Evolutionary conservation across 2,797 vertebrate genomes (phyloP).

Genomic region (Thalassophryne amazonica): DNA sequence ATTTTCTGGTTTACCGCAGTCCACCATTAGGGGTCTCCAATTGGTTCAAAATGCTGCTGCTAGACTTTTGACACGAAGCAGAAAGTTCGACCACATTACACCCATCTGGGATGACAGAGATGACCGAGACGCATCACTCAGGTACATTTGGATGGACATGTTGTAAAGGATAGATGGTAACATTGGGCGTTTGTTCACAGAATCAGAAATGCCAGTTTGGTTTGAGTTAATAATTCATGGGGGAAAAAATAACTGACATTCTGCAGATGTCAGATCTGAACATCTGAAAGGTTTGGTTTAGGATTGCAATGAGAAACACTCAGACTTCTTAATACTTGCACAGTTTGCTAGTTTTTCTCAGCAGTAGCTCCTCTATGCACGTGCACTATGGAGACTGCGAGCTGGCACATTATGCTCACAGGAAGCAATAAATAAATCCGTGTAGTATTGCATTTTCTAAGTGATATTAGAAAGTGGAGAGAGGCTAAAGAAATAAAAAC

Average conservation of each 20-base stretch:
- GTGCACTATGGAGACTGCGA: neutral
- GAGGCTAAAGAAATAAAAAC: constrained; percentile 1
- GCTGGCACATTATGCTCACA: constrained; percentile 6
- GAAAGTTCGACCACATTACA: too few relatives aligned
- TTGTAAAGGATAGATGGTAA: constrained; percentile 23
- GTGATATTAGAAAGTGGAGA: constrained; percentile 7
- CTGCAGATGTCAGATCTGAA: constrained; percentile 34
- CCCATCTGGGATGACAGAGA: too few relatives aligned
- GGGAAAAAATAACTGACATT: constrained; percentile 10
- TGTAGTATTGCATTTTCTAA: constrained; percentile 9
- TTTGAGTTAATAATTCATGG: constrained; percentile 34
- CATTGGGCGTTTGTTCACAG: constrained; percentile 36
- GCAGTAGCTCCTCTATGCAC: neutral
- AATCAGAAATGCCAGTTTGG: constrained; percentile 35
- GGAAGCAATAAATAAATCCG: constrained; percentile 7
- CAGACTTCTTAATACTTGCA: constrained; percentile 27
- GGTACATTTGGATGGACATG: constrained; percentile 10
- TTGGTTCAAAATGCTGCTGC: too few relatives aligned
- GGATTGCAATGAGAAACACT: constrained; percentile 41
- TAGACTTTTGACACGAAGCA: too few relatives aligned
- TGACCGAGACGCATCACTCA: too few relatives aligned
- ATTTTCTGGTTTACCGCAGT: too few relatives aligned
- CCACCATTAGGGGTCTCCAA: too few relatives aligned
- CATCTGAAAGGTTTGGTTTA: constrained; percentile 32
- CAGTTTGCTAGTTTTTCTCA: constrained; percentile 11